Conservation (phyloP, 2,113 vertebrate species). For the Podarcis raffonei region DNA sequence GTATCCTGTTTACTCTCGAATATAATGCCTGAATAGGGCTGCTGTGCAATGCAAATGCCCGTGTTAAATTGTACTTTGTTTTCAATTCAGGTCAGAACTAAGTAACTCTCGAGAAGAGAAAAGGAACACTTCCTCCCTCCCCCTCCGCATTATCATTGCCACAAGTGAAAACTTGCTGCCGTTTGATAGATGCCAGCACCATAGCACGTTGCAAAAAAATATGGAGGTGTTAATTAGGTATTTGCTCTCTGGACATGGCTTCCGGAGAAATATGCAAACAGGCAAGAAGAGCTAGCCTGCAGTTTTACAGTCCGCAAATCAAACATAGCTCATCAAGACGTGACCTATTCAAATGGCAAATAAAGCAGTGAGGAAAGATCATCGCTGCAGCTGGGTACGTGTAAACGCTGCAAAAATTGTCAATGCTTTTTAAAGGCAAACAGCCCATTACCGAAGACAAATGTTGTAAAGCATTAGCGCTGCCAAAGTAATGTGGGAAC, state of each 20-base stretch:
- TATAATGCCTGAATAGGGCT: no score
- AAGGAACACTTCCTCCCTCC: neutral
- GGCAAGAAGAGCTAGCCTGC: constrained; percentile 27
- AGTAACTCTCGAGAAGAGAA: neutral
- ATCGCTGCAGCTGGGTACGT: constrained; percentile 35
- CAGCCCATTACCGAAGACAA: constrained; percentile 49
- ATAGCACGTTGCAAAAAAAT: constrained; percentile 35
- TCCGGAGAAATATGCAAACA: constrained; percentile 35
- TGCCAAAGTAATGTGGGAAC: constrained; percentile 45
- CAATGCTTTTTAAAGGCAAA: constrained; percentile 54
- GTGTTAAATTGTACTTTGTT: neutral
- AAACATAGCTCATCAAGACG: constrained; percentile 49
- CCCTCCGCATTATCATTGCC: neutral
- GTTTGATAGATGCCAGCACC: constrained; percentile 30
- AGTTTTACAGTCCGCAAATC: constrained; percentile 48
- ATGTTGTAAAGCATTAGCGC: constrained; percentile 47
- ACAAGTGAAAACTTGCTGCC: constrained; percentile 9
- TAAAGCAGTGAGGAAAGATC: constrained; percentile 51
- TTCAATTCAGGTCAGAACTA: neutral
- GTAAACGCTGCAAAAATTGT: constrained; percentile 58
- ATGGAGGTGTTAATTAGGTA: constrained; percentile 49
- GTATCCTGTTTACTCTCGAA: no score
- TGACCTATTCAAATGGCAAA: constrained; percentile 70
- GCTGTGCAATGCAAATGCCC: no score
- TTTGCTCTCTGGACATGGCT: constrained; percentile 50